Evolutionary conservation across 2,113 vertebrate species (phyloP).

Genomic region (Atractosteus spatula): DNA sequence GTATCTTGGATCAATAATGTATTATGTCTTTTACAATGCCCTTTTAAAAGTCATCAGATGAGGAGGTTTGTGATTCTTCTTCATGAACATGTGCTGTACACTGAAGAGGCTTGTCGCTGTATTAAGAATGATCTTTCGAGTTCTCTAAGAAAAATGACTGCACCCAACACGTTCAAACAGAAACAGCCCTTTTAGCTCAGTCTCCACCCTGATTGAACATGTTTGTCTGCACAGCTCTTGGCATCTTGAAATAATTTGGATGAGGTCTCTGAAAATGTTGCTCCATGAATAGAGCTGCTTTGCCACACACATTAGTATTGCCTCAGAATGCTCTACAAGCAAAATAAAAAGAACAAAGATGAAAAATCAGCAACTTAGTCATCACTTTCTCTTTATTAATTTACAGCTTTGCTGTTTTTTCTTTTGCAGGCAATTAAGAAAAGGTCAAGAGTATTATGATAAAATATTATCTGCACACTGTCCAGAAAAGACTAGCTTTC

Average conservation of each 20-base stretch:
- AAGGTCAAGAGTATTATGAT: background rate
- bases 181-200: no score
- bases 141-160: no score
- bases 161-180: no score
- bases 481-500: background rate
- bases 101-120: background rate
- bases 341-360: background rate
- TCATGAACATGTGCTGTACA: background rate
- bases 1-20: background rate
- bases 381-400: background rate
- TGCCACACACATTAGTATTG: no score
- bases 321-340: no score
- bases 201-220: no score
- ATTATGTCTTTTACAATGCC: background rate
- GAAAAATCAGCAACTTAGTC: background rate
- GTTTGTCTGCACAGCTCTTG: no score
- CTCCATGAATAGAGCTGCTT: no score
- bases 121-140: background rate
- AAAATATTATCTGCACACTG: background rate
- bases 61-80: background rate
- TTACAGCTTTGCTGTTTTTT: background rate
- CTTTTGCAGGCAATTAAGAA: background rate
- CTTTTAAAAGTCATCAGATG: background rate
- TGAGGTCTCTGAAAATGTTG: no score
- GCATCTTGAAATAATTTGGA: no score